Percentiles rank a stretch among this genome's conserved stretches.
These are phyloP conservation scores for Callipepla squamata DNA, from an alignment of 2,113 vertebrate genomes.

Conservation along the genomic window DNA sequence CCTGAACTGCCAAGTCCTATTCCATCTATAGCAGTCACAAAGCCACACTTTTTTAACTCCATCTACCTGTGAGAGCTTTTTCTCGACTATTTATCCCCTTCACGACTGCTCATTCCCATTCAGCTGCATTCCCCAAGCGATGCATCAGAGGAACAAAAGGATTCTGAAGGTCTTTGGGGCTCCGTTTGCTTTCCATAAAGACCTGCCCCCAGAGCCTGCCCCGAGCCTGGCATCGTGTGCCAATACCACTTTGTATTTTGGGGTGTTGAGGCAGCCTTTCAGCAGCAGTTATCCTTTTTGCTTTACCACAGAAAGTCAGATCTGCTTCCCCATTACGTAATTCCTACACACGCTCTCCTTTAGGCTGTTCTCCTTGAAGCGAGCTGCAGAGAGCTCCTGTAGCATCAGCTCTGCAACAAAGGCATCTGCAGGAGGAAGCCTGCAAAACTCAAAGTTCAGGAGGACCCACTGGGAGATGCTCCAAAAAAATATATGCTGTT, in stretches of 20 bases:
- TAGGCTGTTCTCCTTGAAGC: slow-evolving; percentile 18
- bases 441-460: neutral
- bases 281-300: neutral
- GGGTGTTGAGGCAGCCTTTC: neutral
- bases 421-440: neutral
- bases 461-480: neutral
- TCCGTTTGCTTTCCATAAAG: neutral
- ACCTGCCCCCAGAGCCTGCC: neutral
- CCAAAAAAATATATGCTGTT: neutral
- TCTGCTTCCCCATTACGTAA: neutral
- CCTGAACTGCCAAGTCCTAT: neutral
- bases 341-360: neutral
- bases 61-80: neutral
- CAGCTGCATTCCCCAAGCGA: neutral
- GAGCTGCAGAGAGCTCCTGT: neutral
- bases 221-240: neutral
- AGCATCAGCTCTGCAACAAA: neutral
- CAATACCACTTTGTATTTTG: neutral
- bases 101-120: neutral
- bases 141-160: neutral
- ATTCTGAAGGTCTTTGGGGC: neutral
- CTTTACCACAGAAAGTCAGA: neutral
- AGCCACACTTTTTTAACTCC: neutral
- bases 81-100: neutral
- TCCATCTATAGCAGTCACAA: neutral